Base-by-base conservation (phyloP, 2,113 vertebrate species). In the Herpetotheres cachinnans region DNA sequence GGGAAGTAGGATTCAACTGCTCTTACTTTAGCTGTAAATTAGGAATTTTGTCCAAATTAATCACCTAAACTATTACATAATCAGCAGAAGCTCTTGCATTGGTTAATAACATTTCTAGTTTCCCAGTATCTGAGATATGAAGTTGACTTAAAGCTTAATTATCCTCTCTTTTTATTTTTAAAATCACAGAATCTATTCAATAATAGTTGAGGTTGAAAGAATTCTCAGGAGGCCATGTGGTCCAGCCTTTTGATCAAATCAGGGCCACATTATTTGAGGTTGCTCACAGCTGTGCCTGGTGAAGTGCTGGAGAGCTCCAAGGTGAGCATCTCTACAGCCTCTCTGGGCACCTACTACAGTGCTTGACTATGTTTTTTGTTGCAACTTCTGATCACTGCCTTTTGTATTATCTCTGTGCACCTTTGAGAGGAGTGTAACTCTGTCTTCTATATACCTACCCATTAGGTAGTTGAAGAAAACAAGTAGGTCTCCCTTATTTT, bases 151-250 rank as follows among this genome's bases (percentile, higher is more conserved):
- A 72, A 71, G 7, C 9, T 13, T 44, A 11, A 36, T 56, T 82
- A 55, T n/a, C 3, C 0, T 49, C 15, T 8, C 3, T 49, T 40
- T 36, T 59, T 54, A 8, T 69, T 91, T 81, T 86, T 56, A 16
- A 78, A 86, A 59, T 52, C 12, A 52, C 5, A 17, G 10, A 25
- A 78, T 49, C 13, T n/a, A n/a, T n/a, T n/a, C n/a, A n/a, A n/a
- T n/a, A 67, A 63, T 67, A 67, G 32, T 74, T 49, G 46, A 20
- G 1, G 2, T 50, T 86, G 40, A 61, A 89, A 55, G 15, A 70
- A 36, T 55, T 70, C 40, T 86, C 0, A 1, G 12, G 9, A 81
- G 44, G 20, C 9, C 21, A 54, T 0, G 1, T 17, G 30, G 5
- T 38, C 6, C 56, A 94, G 10, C 12, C 25, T 13, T 40, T 73